Conservation (phyloP, 2,888 invertebrate species). For the Prostheceraeus crozeri region DNA sequence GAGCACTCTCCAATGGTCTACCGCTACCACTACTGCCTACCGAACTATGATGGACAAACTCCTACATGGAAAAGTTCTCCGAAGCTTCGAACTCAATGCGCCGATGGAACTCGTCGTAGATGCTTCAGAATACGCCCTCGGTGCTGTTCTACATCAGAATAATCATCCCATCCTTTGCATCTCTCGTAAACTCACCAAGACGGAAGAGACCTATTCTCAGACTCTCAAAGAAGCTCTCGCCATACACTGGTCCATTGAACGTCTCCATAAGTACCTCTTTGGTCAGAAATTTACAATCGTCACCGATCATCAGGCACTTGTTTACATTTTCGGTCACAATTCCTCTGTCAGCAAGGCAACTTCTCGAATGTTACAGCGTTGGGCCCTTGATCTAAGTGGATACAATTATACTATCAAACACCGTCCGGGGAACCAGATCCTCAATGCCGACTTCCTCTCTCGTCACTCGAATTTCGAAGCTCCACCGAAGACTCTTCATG, state of each 20-base stretch:
- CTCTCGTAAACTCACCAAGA: neutral
- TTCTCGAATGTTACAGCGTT: conserved; percentile 1
- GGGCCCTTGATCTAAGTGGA: neutral
- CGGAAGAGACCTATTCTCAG: neutral
- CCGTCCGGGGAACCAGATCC: neutral
- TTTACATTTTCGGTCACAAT: neutral
- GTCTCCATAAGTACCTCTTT: conserved; percentile 8
- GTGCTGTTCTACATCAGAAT: conserved; percentile 2
- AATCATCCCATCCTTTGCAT: neutral
- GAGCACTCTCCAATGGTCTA: neutral
- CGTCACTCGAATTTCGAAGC: neutral
- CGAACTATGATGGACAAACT: no score
- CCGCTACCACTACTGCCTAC: neutral
- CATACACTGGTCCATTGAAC: conserved; percentile 8
- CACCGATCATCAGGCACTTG: conserved; percentile 15
- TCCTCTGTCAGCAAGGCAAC: neutral
- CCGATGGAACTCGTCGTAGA: neutral
- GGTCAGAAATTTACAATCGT: neutral
- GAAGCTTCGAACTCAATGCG: neutral
- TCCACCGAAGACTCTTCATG: no score
- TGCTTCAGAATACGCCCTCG: conserved; percentile 4
- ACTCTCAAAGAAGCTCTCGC: conserved; percentile 18
- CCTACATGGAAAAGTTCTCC: no score
- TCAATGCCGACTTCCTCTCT: conserved; percentile 10
- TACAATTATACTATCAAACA: conserved; percentile 6